A percentile compares a stretch with the other conserved stretches of the same genome.
phyloP scores from a whole-genome alignment of 2,888 invertebrate species.

The Yponomeuta evonymella region DNA sequence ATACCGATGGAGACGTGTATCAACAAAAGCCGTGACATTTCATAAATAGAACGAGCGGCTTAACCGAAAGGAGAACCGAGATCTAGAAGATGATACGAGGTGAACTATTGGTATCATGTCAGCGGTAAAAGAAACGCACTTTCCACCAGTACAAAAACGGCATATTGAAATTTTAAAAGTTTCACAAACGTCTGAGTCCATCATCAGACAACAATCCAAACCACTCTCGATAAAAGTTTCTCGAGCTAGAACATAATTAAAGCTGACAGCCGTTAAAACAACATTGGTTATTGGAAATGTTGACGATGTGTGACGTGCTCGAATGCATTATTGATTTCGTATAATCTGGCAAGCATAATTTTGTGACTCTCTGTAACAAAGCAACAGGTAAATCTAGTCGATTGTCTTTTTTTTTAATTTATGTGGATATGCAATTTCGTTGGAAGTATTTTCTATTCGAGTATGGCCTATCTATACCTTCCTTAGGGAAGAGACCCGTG shows the following conservation, averaged over 20 bases:
- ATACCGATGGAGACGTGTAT: conserved; percentile 22
- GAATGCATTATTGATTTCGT: neutral
- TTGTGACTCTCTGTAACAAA: neutral
- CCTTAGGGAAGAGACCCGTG: no score
- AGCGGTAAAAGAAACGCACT: conserved; percentile 44
- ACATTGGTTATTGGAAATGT: neutral
- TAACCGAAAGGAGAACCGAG: conserved; percentile 29
- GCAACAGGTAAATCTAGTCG: neutral
- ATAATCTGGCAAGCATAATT: neutral
- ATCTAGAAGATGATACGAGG: conserved; percentile 31
- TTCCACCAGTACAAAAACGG: conserved; percentile 38
- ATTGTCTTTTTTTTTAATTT: no score
- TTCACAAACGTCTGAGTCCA: conserved; percentile 29
- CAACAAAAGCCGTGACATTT: conserved; percentile 32
- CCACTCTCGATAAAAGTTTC: conserved; percentile 6
- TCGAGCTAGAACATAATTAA: neutral
- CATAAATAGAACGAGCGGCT: conserved; percentile 25
- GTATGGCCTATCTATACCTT: no score
- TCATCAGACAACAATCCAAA: neutral
- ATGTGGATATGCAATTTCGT: no score
- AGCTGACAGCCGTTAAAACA: conserved; percentile 2
- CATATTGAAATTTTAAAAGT: conserved; percentile 27
- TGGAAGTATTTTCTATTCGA: no score
- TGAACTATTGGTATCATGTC: conserved; percentile 56
- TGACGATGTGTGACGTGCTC: neutral